Evolutionary conservation across 1,140 invertebrate species (phyloP).

Genomic region (Lysiphlebus fabarum): DNA sequence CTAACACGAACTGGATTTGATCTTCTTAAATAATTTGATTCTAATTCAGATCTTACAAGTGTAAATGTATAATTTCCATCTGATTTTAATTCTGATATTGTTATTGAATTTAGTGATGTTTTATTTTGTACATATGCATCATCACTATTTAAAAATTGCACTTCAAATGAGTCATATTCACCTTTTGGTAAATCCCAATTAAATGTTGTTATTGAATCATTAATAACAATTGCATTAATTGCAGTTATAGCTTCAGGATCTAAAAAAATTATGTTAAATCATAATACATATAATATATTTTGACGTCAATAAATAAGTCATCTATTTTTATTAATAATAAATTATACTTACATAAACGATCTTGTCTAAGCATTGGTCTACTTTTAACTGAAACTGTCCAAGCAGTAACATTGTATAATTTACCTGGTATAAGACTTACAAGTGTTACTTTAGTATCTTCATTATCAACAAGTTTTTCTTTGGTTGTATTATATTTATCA

Average conservation of each 20-base stretch:
- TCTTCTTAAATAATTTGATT: slow-evolving; percentile 69
- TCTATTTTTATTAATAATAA: slow-evolving; percentile 27
- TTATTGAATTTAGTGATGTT: slow-evolving; percentile 68
- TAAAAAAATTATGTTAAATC: slow-evolving; percentile 8
- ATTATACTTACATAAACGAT: slow-evolving; percentile 67
- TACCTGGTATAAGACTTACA: slow-evolving; percentile 72
- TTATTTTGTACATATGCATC: slow-evolving; percentile 69
- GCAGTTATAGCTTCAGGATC: slow-evolving; percentile 79
- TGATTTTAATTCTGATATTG: slow-evolving; percentile 71
- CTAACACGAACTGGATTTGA: slow-evolving; percentile 76
- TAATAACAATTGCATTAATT: slow-evolving; percentile 74
- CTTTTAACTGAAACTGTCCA: slow-evolving; percentile 86
- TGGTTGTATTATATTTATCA: slow-evolving; percentile 66
- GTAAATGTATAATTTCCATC: slow-evolving; percentile 89
- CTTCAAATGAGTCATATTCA: slow-evolving; percentile 84
- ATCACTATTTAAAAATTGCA: slow-evolving; percentile 76
- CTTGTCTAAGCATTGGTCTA: slow-evolving; percentile 78
- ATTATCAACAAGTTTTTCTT: slow-evolving; percentile 74
- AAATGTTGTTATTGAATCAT: slow-evolving; percentile 76
- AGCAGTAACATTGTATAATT: slow-evolving; percentile 85
- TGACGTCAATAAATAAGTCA: neutral
- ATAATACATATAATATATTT: neutral
- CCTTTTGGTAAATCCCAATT: slow-evolving; percentile 78
- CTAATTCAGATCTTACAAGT: slow-evolving; percentile 77
- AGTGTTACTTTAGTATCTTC: slow-evolving; percentile 80